Evolutionary conservation across 2,113 vertebrate species (phyloP).

Genomic region (Octodon degus): DNA sequence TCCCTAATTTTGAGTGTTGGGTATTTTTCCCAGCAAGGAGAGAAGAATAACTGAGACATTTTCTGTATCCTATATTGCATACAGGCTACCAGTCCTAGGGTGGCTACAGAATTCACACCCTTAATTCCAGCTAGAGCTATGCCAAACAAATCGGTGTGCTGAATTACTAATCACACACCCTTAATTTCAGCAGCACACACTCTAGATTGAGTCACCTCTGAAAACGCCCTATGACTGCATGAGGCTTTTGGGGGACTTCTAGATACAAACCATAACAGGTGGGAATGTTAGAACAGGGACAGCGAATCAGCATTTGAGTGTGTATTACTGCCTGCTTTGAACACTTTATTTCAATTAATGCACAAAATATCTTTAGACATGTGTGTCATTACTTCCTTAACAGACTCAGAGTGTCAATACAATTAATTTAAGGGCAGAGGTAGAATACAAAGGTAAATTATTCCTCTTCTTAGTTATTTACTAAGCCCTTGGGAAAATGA

Average conservation of each 20-base stretch:
- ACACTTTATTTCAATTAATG: background rate
- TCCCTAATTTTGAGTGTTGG: too few relatives aligned
- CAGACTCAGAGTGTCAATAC: slow-evolving; percentile 1
- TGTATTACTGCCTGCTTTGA: background rate
- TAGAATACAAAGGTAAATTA: slow-evolving; percentile 40
- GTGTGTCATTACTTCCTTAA: background rate
- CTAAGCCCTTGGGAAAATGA: slow-evolving; percentile 12
- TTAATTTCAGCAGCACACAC: background rate
- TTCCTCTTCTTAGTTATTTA: background rate
- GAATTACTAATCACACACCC: background rate
- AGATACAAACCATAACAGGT: background rate
- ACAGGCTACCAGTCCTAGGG: background rate
- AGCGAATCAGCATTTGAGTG: background rate
- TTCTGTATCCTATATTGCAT: background rate
- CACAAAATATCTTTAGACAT: background rate
- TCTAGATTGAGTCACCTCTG: background rate
- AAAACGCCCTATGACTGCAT: background rate
- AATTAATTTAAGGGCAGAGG: background rate
- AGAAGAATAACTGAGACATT: background rate
- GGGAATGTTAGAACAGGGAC: background rate
- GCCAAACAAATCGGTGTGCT: background rate
- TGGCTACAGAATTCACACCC: background rate
- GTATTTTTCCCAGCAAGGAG: background rate
- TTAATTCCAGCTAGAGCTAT: background rate
- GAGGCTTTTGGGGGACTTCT: background rate